Percentiles rank a stretch among this genome's conserved stretches.
These are phyloP conservation scores for Clarias batrachus DNA, from an alignment of 2,113 vertebrate genomes.

Conservation along the genomic window DNA sequence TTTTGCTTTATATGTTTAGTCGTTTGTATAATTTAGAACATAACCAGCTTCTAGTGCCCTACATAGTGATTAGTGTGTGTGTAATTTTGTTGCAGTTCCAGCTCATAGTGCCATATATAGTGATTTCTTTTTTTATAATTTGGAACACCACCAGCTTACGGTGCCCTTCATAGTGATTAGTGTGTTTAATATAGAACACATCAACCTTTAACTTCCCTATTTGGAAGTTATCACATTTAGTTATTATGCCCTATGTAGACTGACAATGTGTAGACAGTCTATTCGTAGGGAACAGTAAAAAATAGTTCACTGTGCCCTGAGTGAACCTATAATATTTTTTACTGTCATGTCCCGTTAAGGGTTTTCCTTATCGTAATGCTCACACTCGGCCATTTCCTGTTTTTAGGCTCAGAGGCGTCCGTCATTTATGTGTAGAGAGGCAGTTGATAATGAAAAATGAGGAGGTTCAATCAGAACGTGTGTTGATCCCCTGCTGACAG, in stretches of 20 bases:
- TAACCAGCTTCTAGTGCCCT: too few species aligned
- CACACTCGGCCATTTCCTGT: constrained; percentile 35
- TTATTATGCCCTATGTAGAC: neutral
- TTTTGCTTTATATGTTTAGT: too few species aligned
- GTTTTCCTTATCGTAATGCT: neutral
- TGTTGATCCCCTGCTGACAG: constrained; percentile 38
- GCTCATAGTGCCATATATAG: neutral
- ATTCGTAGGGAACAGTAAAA: neutral
- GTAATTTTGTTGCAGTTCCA: neutral
- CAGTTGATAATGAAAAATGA: constrained; percentile 38
- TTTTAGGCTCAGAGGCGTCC: constrained; percentile 15
- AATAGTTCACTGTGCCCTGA: too few species aligned
- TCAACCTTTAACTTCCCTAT: neutral
- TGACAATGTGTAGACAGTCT: neutral
- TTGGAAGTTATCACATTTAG: too few species aligned
- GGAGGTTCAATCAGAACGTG: constrained; percentile 16
- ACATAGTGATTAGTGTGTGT: too few species aligned
- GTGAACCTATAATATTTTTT: neutral
- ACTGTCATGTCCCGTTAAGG: neutral
- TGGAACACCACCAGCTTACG: neutral
- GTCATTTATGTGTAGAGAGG: neutral
- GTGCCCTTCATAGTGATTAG: neutral
- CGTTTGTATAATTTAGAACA: too few species aligned
- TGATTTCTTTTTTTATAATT: neutral
- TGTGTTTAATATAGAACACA: neutral